Evolutionary conservation across 2,113 vertebrate species (phyloP).

Genomic region (Neodontobutis hainanensis): DNA sequence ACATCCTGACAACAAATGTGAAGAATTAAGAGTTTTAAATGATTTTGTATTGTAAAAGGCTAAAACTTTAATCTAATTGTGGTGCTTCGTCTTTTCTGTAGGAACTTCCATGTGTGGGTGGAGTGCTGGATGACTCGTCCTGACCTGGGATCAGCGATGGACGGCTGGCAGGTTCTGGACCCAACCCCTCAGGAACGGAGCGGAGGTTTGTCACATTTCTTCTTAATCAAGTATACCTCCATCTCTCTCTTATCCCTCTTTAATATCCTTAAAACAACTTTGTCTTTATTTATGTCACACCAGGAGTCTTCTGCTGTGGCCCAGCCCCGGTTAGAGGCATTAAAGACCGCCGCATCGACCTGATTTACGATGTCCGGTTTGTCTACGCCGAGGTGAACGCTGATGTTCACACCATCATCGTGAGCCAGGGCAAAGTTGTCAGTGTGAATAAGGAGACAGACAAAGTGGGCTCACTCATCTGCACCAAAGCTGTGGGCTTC

Average conservation of each 20-base stretch:
- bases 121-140: slow-evolving; percentile 92
- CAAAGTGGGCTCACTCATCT: slow-evolving; percentile 73
- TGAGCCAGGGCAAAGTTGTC: slow-evolving; percentile 26
- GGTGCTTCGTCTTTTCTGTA: slow-evolving; percentile 43
- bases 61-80: not conserved
- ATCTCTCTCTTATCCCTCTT: not conserved
- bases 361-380: slow-evolving; percentile 82
- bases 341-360: slow-evolving; percentile 68
- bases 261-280: not conserved
- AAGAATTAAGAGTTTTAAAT: too few species aligned
- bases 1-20: too few species aligned
- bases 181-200: slow-evolving; percentile 94
- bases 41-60: too few species aligned
- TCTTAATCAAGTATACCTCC: not conserved
- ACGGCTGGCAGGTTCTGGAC: slow-evolving; percentile 94
- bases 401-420: slow-evolving; percentile 64
- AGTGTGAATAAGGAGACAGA: slow-evolving; percentile 51
- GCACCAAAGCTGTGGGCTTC: slow-evolving; percentile 70
- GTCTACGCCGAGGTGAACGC: slow-evolving; percentile 87
- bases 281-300: not conserved
- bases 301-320: slow-evolving; percentile 85
- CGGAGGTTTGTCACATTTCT: slow-evolving; percentile 72
- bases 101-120: slow-evolving; percentile 97
- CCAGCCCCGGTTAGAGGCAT: slow-evolving; percentile 82
- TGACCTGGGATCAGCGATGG: slow-evolving; percentile 78